Percentiles rank a stretch among this genome's conserved stretches.
Evolutionary conservation across 1,140 invertebrate genomes (phyloP).

Genomic region (Chironomus striatipennis): DNA sequence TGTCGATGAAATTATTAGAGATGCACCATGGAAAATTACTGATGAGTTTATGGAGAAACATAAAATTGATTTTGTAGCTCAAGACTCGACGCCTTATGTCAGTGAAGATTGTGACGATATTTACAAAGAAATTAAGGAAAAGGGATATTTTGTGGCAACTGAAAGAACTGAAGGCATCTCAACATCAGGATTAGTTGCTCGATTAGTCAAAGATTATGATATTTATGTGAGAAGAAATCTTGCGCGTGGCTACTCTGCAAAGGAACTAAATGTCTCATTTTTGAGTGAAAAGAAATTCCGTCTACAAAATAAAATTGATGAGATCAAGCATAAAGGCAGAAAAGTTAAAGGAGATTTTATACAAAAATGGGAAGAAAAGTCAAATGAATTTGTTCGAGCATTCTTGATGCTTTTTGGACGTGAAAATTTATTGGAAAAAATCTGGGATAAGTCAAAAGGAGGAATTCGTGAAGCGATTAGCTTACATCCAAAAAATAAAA

Average conservation of each 20-base stretch:
- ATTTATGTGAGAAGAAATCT: slow-evolving; percentile 96
- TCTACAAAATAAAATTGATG: slow-evolving; percentile 91
- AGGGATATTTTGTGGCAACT: slow-evolving; percentile 96
- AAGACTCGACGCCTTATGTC: slow-evolving; percentile 95
- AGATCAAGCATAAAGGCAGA: slow-evolving; percentile 84
- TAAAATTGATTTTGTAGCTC: slow-evolving; percentile 99
- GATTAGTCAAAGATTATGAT: slow-evolving; percentile 98
- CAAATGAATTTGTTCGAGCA: slow-evolving; percentile 87
- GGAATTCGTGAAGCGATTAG: slow-evolving; percentile 81
- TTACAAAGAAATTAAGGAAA: slow-evolving; percentile 82
- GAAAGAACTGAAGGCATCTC: slow-evolving; percentile 95
- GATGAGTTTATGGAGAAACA: slow-evolving; percentile 86
- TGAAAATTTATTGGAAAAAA: slow-evolving; percentile 73
- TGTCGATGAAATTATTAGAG: slow-evolving; percentile 76
- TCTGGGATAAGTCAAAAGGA: slow-evolving; percentile 81
- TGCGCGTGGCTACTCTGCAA: slow-evolving; percentile 91
- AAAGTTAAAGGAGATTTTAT: slow-evolving; percentile 81
- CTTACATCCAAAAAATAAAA: slow-evolving; percentile 43
- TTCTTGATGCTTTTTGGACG: slow-evolving; percentile 88
- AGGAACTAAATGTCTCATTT: slow-evolving; percentile 97
- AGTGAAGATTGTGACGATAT: slow-evolving; percentile 82
- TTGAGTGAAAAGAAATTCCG: slow-evolving; percentile 91
- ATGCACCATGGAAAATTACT: slow-evolving; percentile 91
- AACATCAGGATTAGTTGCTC: slow-evolving; percentile 96
- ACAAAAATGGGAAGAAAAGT: slow-evolving; percentile 95